Percentiles rank a stretch among this genome's conserved stretches.
These are phyloP conservation scores for Drosophila tripunctata DNA, from an alignment of 2,888 invertebrate species.

Conservation along the genomic window DNA sequence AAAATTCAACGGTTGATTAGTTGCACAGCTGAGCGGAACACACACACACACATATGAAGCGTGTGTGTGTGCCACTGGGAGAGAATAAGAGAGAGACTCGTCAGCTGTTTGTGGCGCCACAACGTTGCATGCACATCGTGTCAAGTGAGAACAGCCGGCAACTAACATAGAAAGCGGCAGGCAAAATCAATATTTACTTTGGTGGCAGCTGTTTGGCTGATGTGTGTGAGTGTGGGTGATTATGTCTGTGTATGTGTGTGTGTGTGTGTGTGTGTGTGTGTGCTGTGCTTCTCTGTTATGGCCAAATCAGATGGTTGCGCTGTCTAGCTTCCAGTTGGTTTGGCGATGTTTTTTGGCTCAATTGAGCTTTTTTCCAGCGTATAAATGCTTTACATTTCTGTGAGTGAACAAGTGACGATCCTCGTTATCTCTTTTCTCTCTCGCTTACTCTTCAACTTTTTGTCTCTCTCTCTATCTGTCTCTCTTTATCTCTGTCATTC, in stretches of 20 bases:
- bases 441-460: neutral
- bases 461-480: neutral
- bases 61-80: neutral
- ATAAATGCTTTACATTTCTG: neutral
- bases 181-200: constrained; percentile 68
- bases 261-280: neutral
- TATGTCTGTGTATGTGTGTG: neutral
- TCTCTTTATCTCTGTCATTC: neutral
- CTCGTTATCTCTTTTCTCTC: neutral
- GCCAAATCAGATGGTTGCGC: constrained; percentile 65
- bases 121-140: constrained; percentile 8
- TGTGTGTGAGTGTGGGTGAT: constrained; percentile 4
- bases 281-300: constrained; percentile 14
- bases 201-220: constrained; percentile 62
- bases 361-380: too few species aligned
- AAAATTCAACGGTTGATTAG: constrained; percentile 58
- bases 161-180: constrained; percentile 7
- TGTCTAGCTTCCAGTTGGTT: constrained; percentile 38
- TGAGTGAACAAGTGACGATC: constrained; percentile 10
- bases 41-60: constrained; percentile 16
- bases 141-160: constrained; percentile 52
- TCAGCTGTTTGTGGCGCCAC: constrained; percentile 55
- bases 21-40: constrained; percentile 67
- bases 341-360: constrained; percentile 19
- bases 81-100: constrained; percentile 2